Evolutionary conservation across 2,888 invertebrate genomes (phyloP), one percentile per base, ranked within the genome.

Genomic region (Mesorhabditis belari): DNA sequence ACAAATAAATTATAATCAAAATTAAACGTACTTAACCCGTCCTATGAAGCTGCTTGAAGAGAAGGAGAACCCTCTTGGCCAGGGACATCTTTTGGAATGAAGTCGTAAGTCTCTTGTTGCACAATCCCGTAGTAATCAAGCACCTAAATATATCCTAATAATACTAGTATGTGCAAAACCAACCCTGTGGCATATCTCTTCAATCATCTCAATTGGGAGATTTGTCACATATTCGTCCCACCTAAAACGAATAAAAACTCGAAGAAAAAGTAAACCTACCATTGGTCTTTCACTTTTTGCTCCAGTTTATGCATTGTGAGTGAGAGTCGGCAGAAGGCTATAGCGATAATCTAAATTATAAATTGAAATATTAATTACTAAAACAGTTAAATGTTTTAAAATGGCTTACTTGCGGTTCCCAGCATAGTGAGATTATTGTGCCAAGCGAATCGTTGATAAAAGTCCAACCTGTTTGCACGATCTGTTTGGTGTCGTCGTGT

Each of bases 401-500:
- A n/a, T 6, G 6, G 6, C 12, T 21, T 25, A 76, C 74, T 84
- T 99, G 96, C 0, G 98, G 95, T 82, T 99, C 96, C 94, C 95
- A 98, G 83, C 95, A 94, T 55, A 99, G 86, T 71, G 91, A 91
- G 54, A 99, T 86, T 1, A 93, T 95, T 3, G 98, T 98, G 81
- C 93, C 94, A 69, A 95, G 86, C 84, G 92, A 90, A 83, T 99
- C 98, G 83, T 99, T 99, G 0, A 96, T 92, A 83, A 98, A 99
- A 4, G 95, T 96, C 96, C 96, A 98, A 0, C 95, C 94, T 92
- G 94, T 95, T 84, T 96, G 95, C 0, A 95, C 92, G 89, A 96
- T 91, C 26, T 62, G 63, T 2, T 60, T 62, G 17, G 54, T 49
- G 65, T 69, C 57, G n/a, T 50, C 51, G n/a, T 6, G 12, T n/a